Conservation (phyloP, 2,113 vertebrate genomes). For the Callochromis pleurospilus region DNA sequence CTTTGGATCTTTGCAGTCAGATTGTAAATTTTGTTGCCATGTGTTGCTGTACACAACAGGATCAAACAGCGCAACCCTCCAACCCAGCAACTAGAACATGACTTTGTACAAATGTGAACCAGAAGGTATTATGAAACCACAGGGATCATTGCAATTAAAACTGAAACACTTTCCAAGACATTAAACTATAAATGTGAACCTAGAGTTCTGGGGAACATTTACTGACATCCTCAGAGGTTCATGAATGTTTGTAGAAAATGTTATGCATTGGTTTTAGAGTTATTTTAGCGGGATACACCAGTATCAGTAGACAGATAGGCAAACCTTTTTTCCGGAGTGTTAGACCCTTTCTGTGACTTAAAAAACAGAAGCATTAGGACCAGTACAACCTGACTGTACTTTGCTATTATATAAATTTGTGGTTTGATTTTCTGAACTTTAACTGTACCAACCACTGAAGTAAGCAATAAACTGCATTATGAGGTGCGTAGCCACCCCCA, state of each 20-base stretch:
- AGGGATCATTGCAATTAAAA: not conserved
- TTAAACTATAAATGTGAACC: not conserved
- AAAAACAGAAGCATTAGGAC: not conserved
- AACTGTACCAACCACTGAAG: not conserved
- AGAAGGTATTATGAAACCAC: not conserved
- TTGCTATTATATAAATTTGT: not conserved
- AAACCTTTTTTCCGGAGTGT: not conserved
- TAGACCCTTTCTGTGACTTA: not conserved
- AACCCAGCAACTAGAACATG: not conserved
- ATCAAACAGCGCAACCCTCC: not conserved
- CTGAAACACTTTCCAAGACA: not conserved
- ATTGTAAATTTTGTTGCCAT: not conserved
- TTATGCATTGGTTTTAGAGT: not conserved
- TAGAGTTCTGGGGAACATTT: not conserved
- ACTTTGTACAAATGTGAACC: not conserved
- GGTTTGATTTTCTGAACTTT: not conserved
- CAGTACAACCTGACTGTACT: not conserved
- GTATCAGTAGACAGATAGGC: not conserved
- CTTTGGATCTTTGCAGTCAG: not conserved
- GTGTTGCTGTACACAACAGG: not conserved
- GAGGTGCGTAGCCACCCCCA: not conserved
- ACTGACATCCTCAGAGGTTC: not conserved
- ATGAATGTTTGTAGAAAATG: not conserved
- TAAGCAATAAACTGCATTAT: not conserved
- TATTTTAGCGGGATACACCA: not conserved